Base-by-base conservation (phyloP, 2,113 vertebrate genomes). In the Prolemur simus region DNA sequence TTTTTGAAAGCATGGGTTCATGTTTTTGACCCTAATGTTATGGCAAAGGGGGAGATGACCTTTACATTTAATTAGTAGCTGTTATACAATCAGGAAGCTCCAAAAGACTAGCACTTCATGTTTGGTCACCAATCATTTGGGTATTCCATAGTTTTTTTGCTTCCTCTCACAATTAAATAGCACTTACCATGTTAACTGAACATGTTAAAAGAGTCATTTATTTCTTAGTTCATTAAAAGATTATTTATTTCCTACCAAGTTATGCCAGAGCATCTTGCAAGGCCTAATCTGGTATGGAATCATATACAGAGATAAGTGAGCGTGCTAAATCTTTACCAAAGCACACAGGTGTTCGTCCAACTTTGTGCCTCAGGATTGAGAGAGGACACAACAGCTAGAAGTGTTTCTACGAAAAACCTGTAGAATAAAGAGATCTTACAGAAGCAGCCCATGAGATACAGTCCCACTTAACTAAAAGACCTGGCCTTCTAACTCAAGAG, bases 1-100 rank as follows among this genome's bases (percentile, higher is more conserved):
- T 97, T 98, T 98, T 98, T 96, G 97, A 97, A 98, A 95, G 96
- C 96, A 69, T 25, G 80, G 81, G 93, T 98, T 97, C 77, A 29
- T 97, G 97, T 96, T 98, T 98, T 96, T 95, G 93, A 97, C 95
- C 94, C 83, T 49, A 96, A 96, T 97, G 91, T 98, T 94, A 95
- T 49, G 76, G 94, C 91, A 93, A 96, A 98, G 95, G 96, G 96
- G 94, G 85, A 98, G 96, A 97, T 85, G 94, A 97, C 95, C 96
- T 98, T 97, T 96, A 94, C 76, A 29, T 98, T 96, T 54, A 88
- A 78, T 94, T 63, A 92, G 97, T 80, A 97, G 93, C 86, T 71
- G 56, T 76, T 42, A 4, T 2, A 64, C 54, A 77, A 89, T 89
- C 78, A 64, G 91, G 64, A 82, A 93, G 78, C 64, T 68, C 92